Percentiles rank a stretch among this genome's conserved stretches.
phyloP scores from a whole-genome alignment of 2,888 invertebrate genomes.

The Xanthostigma xanthostigma region DNA sequence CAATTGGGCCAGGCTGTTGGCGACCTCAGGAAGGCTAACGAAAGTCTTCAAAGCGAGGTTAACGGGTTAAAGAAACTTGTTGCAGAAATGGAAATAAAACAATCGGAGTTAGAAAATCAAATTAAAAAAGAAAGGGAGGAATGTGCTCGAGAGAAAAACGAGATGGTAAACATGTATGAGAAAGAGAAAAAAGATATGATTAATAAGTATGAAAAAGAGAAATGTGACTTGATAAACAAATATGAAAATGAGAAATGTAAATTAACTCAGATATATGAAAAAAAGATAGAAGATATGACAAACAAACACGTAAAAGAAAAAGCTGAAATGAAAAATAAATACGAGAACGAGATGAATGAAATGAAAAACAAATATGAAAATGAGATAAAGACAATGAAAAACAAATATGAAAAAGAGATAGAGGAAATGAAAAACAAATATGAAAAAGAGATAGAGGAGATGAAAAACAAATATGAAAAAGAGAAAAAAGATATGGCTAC shows the following conservation, averaged over 20 bases:
- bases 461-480: neutral
- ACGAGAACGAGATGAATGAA: neutral
- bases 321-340: neutral
- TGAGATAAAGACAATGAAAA: neutral
- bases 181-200: no score
- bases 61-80: neutral
- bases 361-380: neutral
- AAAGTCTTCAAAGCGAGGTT: neutral
- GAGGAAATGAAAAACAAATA: neutral
- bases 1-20: no score
- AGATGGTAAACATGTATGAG: no score
- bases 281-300: neutral
- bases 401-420: neutral
- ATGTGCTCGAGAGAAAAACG: no score
- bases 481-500: neutral
- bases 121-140: no score
- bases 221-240: neutral
- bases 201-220: no score
- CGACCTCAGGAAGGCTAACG: no score
- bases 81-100: neutral
- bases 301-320: neutral
- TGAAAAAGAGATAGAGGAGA: neutral
- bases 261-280: neutral
- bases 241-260: neutral
- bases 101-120: no score